Base-by-base conservation (phyloP, 1,140 invertebrate genomes). In the Trichonephila clavipes region DNA sequence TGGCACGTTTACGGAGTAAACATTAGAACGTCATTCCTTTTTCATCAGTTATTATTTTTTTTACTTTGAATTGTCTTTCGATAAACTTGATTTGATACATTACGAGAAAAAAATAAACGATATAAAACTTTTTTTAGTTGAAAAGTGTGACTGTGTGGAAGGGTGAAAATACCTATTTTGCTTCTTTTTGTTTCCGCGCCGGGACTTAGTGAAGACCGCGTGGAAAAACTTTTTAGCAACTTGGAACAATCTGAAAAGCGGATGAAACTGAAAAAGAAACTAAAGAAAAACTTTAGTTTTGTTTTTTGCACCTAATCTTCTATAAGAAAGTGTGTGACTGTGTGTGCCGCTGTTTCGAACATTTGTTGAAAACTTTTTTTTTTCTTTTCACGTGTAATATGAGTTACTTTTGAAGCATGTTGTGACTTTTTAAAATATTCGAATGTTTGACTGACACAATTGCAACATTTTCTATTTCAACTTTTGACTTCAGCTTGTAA, bases 181-280 rank as follows among this genome's bases (percentile, higher is more conserved):
- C 21, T 14, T n/a, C 12, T 69, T 69, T 69, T 69, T 69, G 24
- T 69, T 69, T 69, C 24, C 16, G 16, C 51, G 51, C 51, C 10
- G 51, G 51, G 51, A 51, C 51, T 51, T 51, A 51, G 51, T 12
- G 7, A 51, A 51, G 7, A 51, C 24, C 24, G 21, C n/a, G n/a
- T 19, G 72, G 28, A 34, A 18, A 77, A 77, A 77, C 34, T 72
- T 40, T 77, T 34, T 40, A 0, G 28, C 14, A 40, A 77, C 14
- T 77, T 19, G 28, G 18, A 77, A 77, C 24, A 77, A 18, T 77
- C 16, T 77, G 34, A 14, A 12, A 51, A 51, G 51, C 5, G 51
- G 28, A 77, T 77, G 72, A 77, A 34, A 77, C 34, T 77, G 72
- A 77, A 59, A 85, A 59, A 85, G n/a, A 85, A 58, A 85, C 44